phyloP scores from a whole-genome alignment of 2,888 invertebrate genomes.

The Cyaniris semiargus region DNA sequence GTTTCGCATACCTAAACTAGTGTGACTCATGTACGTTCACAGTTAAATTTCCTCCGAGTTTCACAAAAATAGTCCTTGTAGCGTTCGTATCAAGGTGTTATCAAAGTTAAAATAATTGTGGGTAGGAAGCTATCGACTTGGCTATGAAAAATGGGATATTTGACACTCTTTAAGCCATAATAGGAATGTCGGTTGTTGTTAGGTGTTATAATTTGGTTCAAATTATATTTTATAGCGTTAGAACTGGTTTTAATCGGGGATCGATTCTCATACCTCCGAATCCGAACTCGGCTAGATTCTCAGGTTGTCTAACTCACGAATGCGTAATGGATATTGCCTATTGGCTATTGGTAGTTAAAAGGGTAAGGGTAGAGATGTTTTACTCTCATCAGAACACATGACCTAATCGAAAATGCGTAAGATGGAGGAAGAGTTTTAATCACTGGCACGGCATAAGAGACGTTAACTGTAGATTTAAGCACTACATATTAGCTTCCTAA shows the following conservation, averaged over 20 bases:
- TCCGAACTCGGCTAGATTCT: too few relatives aligned
- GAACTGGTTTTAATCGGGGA: not conserved
- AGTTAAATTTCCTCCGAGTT: not conserved
- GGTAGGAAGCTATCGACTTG: slow-evolving; percentile 18
- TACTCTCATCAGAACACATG: too few relatives aligned
- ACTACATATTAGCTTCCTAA: too few relatives aligned
- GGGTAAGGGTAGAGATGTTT: too few relatives aligned
- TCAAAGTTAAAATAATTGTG: not conserved
- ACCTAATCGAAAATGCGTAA: too few relatives aligned
- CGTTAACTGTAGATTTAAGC: too few relatives aligned
- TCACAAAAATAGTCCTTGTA: not conserved
- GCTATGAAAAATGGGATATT: slow-evolving; percentile 1
- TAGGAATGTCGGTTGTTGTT: not conserved
- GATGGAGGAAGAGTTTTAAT: too few relatives aligned
- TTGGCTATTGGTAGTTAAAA: too few relatives aligned
- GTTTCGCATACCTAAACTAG: slow-evolving; percentile 30
- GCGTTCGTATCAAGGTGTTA: not conserved
- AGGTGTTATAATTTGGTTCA: slow-evolving; percentile 6
- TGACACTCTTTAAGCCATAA: not conserved
- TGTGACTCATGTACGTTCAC: slow-evolving; percentile 3
- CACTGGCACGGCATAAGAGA: too few relatives aligned
- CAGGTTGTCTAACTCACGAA: too few relatives aligned
- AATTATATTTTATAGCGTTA: not conserved
- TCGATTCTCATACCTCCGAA: not conserved
- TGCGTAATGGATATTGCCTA: too few relatives aligned